Base-by-base conservation (phyloP, 2,113 vertebrate species). In the Acanthisitta chloris region DNA sequence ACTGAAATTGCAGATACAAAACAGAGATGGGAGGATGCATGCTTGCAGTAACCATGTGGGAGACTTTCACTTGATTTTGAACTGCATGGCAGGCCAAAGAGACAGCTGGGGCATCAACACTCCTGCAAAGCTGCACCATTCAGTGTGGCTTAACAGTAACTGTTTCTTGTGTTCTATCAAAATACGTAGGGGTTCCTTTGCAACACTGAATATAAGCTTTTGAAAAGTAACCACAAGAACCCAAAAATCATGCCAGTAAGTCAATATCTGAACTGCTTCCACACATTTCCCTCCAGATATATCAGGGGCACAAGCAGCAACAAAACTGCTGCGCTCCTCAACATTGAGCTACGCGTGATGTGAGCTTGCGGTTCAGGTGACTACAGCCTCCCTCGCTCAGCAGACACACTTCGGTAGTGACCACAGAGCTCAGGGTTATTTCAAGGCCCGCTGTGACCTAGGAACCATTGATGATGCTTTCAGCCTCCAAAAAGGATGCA, bases 1-100 rank as follows among this genome's bases (percentile, higher is more conserved):
- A 86, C 36, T 78, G 72, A 90, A 93, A 93, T 84, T 33, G 24
- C 76, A 92, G 90, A 96, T 92, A 88, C 45, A 84, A 88, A 94
- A 72, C 24, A 81, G 55, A 97, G 96, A 97, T 93, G 96, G 42
- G 58, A 88, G 36, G 55, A 74, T 40, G 45, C 40, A 90, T 78
- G 90, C 92, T n/a, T n/a, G 70, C 93, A 93, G 79, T 58, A 93
- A 93, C 52, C 80, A 92, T 1, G 8, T 79, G 88, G 92, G 86
- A 90, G 67, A 94, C 78, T 64, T 77, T 59, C 4, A 4, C 67
- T 31, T 86, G 57, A 92, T 66, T 94, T 67, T 5, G 2, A 88
- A 80, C 34, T 20, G 88, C 3, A 10, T 2, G 20, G 86, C 59
- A 83, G 61, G 61, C 65, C 61, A 66, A 52, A 78, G n/a, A 77